Base-by-base conservation (phyloP, 2,113 vertebrate genomes). In the Argyrosomus japonicus region DNA sequence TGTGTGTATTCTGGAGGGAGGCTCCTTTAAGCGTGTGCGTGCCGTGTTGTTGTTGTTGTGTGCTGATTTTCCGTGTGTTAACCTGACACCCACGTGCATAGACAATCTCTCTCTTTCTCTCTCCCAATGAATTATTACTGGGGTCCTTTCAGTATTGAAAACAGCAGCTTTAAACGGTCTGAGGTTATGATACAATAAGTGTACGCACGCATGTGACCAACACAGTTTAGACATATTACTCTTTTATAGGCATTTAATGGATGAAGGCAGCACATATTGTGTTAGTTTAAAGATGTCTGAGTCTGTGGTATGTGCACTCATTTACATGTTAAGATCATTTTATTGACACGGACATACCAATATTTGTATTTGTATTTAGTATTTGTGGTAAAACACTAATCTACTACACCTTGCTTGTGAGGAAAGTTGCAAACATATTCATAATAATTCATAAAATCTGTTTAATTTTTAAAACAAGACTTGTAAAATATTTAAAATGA, bases 51-150 rank as follows among this genome's bases (percentile, higher is more conserved):
- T 92, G 84, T 91, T 92, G 83, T 89, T 86, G 86, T 65, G 56
- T 90, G 91, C 81, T 82, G 91, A 92, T 91, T 93, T 93, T 90
- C 89, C 88, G 6, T 89, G 88, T 56, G 87, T 88, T 88, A 91
- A 94, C 89, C 90, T 89, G 93, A 94, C 79, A 93, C 93, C 88
- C 87, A 92, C 87, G 86, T 91, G 90, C 77, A 71, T 10, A 40
- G 75, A 87, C 86, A 91, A 89, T 91, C 93, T 90, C 88, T 90
- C 86, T 81, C 67, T 77, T 86, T 83, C 89, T 85, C 82, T 89
- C 68, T 27, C 68, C 78, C 47, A 53, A 86, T 94, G 48, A 93
- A 92, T 93, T 85, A 93, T 92, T 89, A 79, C 74, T 90, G 75
- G 45, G 58, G 19, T 78, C 68, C 64, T 79, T 91, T 92, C 83